Evolutionary conservation across 2,113 vertebrate genomes (phyloP).

Genomic region (Vulpes vulpes): DNA sequence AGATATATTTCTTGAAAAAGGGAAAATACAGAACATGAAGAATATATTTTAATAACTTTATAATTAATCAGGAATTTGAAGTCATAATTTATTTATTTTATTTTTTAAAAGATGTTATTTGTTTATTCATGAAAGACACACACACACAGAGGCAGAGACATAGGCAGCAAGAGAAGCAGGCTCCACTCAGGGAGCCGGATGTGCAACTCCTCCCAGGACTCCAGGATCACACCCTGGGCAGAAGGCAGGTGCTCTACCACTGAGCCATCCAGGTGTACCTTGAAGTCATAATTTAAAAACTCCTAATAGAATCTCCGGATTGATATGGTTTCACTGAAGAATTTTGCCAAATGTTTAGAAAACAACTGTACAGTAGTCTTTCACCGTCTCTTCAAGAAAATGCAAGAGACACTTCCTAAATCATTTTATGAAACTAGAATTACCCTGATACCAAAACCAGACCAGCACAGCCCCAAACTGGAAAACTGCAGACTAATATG

Average conservation of each 20-base stretch:
- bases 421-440: background rate
- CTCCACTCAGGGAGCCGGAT: too few species aligned
- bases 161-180: too few species aligned
- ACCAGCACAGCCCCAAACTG: background rate
- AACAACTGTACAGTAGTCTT: background rate
- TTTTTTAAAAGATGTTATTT: too few species aligned
- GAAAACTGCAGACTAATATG: background rate
- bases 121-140: too few species aligned
- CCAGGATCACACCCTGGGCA: too few species aligned
- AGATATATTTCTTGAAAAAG: background rate
- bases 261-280: too few species aligned
- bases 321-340: background rate
- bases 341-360: background rate
- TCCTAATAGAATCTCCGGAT: background rate
- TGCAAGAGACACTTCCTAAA: background rate
- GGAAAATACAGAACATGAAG: background rate
- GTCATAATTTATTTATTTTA: background rate
- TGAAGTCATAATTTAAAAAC: background rate
- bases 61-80: background rate
- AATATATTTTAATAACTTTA: background rate
- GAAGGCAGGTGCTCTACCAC: too few species aligned
- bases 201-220: too few species aligned
- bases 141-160: too few species aligned
- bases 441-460: background rate
- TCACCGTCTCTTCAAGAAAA: background rate